Percentiles rank a stretch among this genome's conserved stretches.
phyloP scores from a whole-genome alignment of 2,797 vertebrate species.

The Myotis daubentonii region DNA sequence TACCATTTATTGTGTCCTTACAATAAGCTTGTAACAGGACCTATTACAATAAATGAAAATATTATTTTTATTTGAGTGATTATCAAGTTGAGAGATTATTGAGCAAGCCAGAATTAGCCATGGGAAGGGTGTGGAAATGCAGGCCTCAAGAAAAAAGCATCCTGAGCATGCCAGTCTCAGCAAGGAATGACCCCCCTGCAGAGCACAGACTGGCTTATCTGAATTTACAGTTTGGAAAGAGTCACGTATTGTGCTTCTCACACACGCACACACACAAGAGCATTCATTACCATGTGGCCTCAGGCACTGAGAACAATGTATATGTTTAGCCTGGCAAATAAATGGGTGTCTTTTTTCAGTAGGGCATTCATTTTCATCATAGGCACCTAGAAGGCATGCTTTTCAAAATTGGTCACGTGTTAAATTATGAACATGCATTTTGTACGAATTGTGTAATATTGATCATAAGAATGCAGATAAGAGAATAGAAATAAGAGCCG shows the following conservation, averaged over 20 bases:
- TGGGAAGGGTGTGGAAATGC: background rate
- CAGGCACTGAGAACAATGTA: background rate
- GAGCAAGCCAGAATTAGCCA: background rate
- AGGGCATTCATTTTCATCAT: slow-evolving; percentile 21
- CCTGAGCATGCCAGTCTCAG: background rate
- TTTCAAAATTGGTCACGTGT: slow-evolving; percentile 2
- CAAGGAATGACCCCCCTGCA: background rate
- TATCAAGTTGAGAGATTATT: slow-evolving; percentile 17
- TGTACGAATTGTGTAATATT: slow-evolving; percentile 23
- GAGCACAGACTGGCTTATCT: background rate
- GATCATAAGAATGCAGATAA: background rate
- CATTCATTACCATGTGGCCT: background rate
- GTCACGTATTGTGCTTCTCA: background rate
- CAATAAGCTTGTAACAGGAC: no score
- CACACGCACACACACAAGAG: background rate
- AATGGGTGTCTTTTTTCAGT: slow-evolving; percentile 44
- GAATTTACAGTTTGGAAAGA: background rate
- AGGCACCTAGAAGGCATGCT: slow-evolving; percentile 13
- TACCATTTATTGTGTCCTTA: background rate
- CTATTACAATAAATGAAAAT: background rate
- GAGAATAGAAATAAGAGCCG: background rate
- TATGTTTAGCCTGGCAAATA: slow-evolving; percentile 36
- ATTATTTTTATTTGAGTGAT: background rate
- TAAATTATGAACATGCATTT: slow-evolving; percentile 13
- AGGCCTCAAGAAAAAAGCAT: background rate